Evolutionary conservation across 2,888 invertebrate genomes (phyloP).

Genomic region (Lithophane socia): DNA sequence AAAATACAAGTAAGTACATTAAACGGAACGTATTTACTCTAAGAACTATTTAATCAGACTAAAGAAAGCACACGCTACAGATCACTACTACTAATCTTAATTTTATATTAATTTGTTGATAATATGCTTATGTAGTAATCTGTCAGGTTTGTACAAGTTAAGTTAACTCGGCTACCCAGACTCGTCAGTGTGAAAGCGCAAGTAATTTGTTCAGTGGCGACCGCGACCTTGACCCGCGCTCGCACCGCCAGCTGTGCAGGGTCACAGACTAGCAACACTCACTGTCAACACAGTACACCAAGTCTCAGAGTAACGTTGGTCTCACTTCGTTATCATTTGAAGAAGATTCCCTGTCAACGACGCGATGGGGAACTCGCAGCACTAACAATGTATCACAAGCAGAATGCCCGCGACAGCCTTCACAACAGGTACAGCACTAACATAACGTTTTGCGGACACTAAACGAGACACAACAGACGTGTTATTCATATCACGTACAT

Average conservation of each 20-base stretch:
- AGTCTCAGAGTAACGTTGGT: neutral
- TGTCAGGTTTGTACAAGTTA: neutral
- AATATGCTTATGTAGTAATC: too few relatives aligned
- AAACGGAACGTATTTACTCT: too few relatives aligned
- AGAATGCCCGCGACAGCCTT: too few relatives aligned
- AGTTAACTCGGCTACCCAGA: neutral
- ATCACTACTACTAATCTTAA: too few relatives aligned
- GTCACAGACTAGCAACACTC: neutral
- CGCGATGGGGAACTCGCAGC: neutral
- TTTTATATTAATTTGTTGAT: too few relatives aligned
- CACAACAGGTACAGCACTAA: too few relatives aligned
- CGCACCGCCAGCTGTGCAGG: neutral
- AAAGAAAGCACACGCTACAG: too few relatives aligned
- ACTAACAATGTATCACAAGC: neutral
- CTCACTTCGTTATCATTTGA: too few relatives aligned
- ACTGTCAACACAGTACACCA: neutral
- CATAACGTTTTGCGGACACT: neutral
- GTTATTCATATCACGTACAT: neutral
- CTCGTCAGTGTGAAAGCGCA: slow-evolving; percentile 21
- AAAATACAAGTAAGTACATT: too few relatives aligned
- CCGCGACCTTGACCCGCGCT: slow-evolving; percentile 32
- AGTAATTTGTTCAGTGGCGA: neutral
- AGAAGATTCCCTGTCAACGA: neutral
- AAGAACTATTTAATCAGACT: too few relatives aligned
- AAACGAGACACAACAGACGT: neutral